Evolutionary conservation across 2,797 vertebrate species (phyloP), one percentile per base, ranked within the genome.

Genomic region (Pseudomugil tenellus): DNA sequence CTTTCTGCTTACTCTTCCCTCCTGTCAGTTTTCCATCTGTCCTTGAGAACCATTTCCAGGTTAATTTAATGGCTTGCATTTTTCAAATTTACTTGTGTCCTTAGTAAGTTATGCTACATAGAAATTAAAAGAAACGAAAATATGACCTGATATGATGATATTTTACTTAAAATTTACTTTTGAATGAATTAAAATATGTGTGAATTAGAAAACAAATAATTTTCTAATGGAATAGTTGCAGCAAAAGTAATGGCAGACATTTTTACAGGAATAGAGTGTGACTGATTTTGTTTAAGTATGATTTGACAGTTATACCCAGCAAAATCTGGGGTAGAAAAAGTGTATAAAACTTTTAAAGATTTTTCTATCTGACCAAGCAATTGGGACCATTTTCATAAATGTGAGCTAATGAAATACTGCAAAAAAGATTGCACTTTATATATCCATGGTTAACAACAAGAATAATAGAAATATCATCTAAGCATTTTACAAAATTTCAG

Each of bases 21-120:
- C 67, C 79, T 31, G 39, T 79, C 67, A 67, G 17, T 56, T 71
- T 46, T 62, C 76, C 79, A 81, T 81, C 82, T 85, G 82, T 76
- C 62, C 62, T 70, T 1, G 17, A 63, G 16, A 74, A 11, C 10
- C 48, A 41, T 56, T 64, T 51, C 21, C 7, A 43, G 52, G 4
- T 21, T 9, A 32, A 71, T 57, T 55, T 63, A 17, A 59, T 31
- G 41, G 51, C 13, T 51, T 13, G 70, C 10, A 63, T 62, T 39
- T 25, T 63, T 67, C 17, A 63, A 31, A 61, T 43, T 41, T 11
- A 34, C 16, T 32, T 46, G 2, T 58, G 64, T 63, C 53, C 5
- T 29, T 19, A 41, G 23, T 25, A 11, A 34, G 19, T 55, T 53
- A 28, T 37, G 13, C 1, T 63, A 6, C 46, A 32, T 16, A 52